Evolutionary conservation across 2,888 invertebrate genomes (phyloP).

Genomic region (Campoplex capitator): DNA sequence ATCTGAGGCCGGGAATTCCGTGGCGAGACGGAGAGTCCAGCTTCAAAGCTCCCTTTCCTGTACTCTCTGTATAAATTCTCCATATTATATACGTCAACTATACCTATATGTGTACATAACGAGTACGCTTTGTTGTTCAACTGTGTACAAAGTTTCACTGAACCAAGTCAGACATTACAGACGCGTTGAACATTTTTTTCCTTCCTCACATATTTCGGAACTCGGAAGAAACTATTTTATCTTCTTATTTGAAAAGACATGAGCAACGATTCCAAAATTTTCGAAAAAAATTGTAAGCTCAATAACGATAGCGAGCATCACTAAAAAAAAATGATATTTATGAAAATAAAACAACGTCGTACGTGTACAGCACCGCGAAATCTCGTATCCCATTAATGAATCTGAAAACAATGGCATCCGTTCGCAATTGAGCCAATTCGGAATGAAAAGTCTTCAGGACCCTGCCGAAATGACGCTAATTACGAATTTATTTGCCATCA

Average conservation of each 20-base stretch:
- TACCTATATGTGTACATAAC: conserved; percentile 15
- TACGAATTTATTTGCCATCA: background rate
- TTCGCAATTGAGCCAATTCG: background rate
- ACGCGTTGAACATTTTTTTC: conserved; percentile 1
- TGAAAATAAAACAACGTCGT: background rate
- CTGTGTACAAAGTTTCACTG: conserved; percentile 16
- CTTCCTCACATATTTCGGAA: background rate
- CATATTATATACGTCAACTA: background rate
- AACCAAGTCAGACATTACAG: conserved; percentile 6
- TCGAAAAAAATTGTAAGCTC: background rate
- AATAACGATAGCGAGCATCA: background rate
- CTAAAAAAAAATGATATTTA: background rate
- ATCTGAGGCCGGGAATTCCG: conserved; percentile 81
- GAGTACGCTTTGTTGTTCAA: conserved; percentile 14
- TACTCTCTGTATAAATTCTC: conserved; percentile 43
- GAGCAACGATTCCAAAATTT: background rate
- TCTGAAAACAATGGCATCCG: background rate
- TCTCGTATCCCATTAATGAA: background rate
- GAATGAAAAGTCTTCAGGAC: too few relatives aligned
- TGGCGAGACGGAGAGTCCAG: conserved; percentile 68
- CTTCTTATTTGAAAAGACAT: background rate
- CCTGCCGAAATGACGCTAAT: background rate
- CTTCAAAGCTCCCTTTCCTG: conserved; percentile 67
- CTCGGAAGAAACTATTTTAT: background rate
- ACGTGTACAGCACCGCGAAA: background rate